These are phyloP conservation scores for Drosophila affinis DNA, from an alignment of 2,888 invertebrate species.

Conservation along the genomic window DNA sequence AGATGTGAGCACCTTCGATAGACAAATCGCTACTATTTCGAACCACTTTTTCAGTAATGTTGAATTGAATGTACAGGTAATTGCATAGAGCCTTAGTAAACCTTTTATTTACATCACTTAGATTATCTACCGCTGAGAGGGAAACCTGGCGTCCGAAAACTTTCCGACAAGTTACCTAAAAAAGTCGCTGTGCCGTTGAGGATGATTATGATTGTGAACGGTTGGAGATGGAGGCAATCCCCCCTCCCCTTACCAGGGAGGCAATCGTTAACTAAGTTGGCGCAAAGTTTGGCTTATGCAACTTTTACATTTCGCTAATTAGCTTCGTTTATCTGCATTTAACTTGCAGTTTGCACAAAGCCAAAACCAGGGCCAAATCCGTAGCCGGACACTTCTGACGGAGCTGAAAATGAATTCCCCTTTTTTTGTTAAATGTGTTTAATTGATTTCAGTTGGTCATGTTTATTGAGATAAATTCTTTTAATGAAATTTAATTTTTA, in stretches of 20 bases:
- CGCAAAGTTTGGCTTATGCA: neutral
- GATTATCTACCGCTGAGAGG: constrained; percentile 40
- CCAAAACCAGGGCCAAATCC: neutral
- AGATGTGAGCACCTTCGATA: too few species aligned
- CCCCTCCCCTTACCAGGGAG: neutral
- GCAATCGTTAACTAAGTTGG: constrained; percentile 29
- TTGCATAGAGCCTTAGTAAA: too few species aligned
- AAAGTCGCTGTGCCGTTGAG: constrained; percentile 27
- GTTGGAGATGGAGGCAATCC: constrained; percentile 12
- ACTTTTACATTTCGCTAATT: constrained; percentile 54
- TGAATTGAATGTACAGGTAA: too few species aligned
- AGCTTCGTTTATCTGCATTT: constrained; percentile 37
- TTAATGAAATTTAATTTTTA: too few species aligned
- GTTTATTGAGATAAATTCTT: constrained; percentile 7
- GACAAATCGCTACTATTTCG: too few species aligned
- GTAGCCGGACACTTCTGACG: neutral
- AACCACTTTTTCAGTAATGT: too few species aligned
- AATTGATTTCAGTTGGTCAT: constrained; percentile 27
- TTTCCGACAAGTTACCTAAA: constrained; percentile 30
- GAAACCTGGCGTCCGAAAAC: constrained; percentile 9
- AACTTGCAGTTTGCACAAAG: constrained; percentile 20
- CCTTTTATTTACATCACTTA: constrained; percentile 31
- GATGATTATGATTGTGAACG: constrained; percentile 41
- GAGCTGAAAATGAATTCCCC: neutral
- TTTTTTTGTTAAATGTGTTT: constrained; percentile 16